Percentiles rank a stretch among this genome's conserved stretches.
Conservation (phyloP, 2,797 vertebrate species). For the Remorina albescens region DNA sequence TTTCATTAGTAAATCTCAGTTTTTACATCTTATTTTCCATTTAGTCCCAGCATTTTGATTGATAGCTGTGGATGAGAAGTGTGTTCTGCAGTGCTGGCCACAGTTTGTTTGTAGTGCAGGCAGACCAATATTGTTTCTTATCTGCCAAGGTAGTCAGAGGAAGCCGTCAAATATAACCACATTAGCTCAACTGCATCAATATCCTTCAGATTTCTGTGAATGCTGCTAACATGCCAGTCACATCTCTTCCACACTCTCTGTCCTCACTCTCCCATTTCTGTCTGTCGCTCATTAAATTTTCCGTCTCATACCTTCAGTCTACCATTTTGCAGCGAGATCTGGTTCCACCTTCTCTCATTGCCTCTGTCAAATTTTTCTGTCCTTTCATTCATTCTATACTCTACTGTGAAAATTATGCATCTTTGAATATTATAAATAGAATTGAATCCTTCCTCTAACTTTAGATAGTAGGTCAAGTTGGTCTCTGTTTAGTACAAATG, state of each 20-base stretch:
- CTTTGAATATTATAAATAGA: neutral
- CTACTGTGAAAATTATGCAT: constrained; percentile 8
- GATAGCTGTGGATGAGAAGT: constrained; percentile 8
- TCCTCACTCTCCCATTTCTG: constrained; percentile 7
- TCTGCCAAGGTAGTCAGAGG: constrained; percentile 12
- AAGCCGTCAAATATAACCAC: constrained; percentile 35
- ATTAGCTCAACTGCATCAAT: constrained; percentile 26
- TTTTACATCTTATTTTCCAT: neutral
- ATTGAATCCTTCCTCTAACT: neutral
- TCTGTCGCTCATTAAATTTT: constrained; percentile 53
- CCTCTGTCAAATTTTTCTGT: neutral
- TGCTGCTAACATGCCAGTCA: constrained; percentile 28
- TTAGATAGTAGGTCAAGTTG: constrained; percentile 9
- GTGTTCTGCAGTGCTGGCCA: neutral
- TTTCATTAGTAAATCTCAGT: neutral
- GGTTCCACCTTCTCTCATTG: constrained; percentile 21
- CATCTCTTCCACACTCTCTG: constrained; percentile 18
- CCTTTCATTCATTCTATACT: constrained; percentile 1
- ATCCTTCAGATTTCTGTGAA: constrained; percentile 33
- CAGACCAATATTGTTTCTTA: constrained; percentile 24
- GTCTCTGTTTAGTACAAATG: constrained; percentile 7
- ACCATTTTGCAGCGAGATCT: constrained; percentile 28
- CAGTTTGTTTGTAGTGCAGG: constrained; percentile 36
- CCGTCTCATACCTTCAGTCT: constrained; percentile 18
- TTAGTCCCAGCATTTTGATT: constrained; percentile 4